These are phyloP conservation scores for Drosophila lutescens DNA, from an alignment of 2,888 invertebrate species.

Conservation along the genomic window DNA sequence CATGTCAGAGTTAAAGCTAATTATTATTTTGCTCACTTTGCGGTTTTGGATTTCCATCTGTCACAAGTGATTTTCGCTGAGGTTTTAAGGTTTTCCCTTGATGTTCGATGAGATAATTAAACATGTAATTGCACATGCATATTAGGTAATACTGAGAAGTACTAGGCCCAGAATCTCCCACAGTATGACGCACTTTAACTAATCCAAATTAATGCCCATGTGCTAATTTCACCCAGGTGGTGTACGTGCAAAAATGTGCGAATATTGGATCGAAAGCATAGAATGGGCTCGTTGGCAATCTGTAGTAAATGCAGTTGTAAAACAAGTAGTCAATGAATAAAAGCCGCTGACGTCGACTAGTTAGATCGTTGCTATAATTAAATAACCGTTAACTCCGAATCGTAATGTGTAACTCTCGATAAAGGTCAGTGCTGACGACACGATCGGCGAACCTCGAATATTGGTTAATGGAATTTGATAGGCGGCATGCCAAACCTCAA, in stretches of 20 bases:
- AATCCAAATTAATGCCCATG: constrained; percentile 33
- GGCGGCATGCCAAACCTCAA: constrained; percentile 10
- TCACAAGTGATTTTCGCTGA: constrained; percentile 33
- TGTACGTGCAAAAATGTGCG: constrained; percentile 64
- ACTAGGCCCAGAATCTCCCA: constrained; percentile 2
- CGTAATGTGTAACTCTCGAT: constrained; percentile 17
- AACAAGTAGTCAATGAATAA: constrained; percentile 55
- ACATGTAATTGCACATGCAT: constrained; percentile 16
- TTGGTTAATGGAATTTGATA: constrained; percentile 44
- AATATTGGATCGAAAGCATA: constrained; percentile 11
- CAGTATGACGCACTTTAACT: constrained; percentile 23
- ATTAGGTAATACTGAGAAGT: constrained; percentile 28
- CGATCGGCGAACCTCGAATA: constrained; percentile 30
- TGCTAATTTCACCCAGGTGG: constrained; percentile 29
- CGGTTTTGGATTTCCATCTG: constrained; percentile 38
- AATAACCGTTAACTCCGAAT: constrained; percentile 25
- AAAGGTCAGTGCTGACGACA: constrained; percentile 74
- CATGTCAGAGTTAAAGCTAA: constrained; percentile 22
- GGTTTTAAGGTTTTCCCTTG: constrained; percentile 17
- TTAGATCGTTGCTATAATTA: constrained; percentile 47
- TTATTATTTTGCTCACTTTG: constrained; percentile 43
- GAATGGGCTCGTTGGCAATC: constrained; percentile 22
- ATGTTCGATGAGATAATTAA: constrained; percentile 28
- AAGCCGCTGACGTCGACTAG: constrained; percentile 43
- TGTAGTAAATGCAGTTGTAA: constrained; percentile 43